These are phyloP conservation scores for Caenorhabditis angaria DNA, from an alignment of 2,888 invertebrate genomes.

Conservation along the genomic window DNA sequence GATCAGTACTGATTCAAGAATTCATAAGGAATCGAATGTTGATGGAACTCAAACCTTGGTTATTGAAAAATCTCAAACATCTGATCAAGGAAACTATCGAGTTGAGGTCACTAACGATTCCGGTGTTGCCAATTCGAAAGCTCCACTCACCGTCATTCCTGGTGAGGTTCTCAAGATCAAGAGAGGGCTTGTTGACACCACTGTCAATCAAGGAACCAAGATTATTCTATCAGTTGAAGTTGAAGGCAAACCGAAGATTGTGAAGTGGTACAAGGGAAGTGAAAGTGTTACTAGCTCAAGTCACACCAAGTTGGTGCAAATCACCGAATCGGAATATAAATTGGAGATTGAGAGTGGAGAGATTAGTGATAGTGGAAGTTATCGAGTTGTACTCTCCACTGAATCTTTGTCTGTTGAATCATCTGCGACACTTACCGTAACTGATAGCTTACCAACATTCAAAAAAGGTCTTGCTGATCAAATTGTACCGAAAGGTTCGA, in stretches of 20 bases:
- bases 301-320: conserved; percentile 54
- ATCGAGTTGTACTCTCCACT: conserved; percentile 65
- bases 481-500: conserved; percentile 67
- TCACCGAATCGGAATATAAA: conserved; percentile 60
- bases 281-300: conserved; percentile 82
- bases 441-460: conserved; percentile 75
- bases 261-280: conserved; percentile 96
- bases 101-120: conserved; percentile 85
- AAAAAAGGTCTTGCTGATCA: conserved; percentile 69
- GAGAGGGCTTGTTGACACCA: conserved; percentile 71
- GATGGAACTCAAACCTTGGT: conserved; percentile 72
- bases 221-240: conserved; percentile 79
- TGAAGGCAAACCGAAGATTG: conserved; percentile 86
- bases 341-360: conserved; percentile 54
- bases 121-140: conserved; percentile 75
- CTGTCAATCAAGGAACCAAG: conserved; percentile 57
- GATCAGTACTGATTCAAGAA: conserved; percentile 75
- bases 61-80: conserved; percentile 72
- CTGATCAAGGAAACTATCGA: conserved; percentile 80
- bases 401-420: conserved; percentile 64
- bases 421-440: conserved; percentile 72
- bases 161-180: conserved; percentile 48
- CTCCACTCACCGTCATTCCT: conserved; percentile 60
- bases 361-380: conserved; percentile 51
- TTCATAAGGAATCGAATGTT: conserved; percentile 55